Percentiles rank a stretch among this genome's conserved stretches.
These are phyloP conservation scores for Darevskia mixta DNA, from an alignment of 2,797 vertebrate genomes.

Conservation along the genomic window DNA sequence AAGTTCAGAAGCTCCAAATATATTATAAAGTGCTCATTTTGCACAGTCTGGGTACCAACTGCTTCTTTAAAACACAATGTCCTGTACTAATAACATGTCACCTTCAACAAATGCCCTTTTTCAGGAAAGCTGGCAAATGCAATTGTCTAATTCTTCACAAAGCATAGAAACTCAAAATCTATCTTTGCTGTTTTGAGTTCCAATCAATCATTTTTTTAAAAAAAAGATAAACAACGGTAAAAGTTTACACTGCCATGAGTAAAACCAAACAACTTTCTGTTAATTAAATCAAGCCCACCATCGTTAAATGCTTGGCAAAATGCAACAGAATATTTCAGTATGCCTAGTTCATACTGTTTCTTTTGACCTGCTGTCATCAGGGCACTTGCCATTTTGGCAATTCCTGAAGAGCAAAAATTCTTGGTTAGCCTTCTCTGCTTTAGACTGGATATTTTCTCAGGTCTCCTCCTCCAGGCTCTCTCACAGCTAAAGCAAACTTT, in stretches of 20 bases:
- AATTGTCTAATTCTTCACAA: background rate
- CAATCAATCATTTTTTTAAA: background rate
- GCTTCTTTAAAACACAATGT: conserved; percentile 21
- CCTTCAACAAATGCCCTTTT: background rate
- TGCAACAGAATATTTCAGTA: conserved; percentile 26
- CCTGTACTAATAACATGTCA: background rate
- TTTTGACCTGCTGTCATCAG: conserved; percentile 27
- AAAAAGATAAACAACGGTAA: background rate
- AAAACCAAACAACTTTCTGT: conserved; percentile 34
- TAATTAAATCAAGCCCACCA: conserved; percentile 32
- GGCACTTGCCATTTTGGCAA: conserved; percentile 44
- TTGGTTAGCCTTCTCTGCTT: conserved; percentile 31
- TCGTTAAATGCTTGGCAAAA: conserved; percentile 44
- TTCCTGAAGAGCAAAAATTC: conserved; percentile 49
- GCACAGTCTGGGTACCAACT: conserved; percentile 17
- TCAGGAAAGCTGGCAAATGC: background rate
- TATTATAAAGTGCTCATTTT: background rate
- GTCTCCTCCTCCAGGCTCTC: conserved; percentile 10
- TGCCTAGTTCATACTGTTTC: conserved; percentile 54
- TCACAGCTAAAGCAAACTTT: background rate
- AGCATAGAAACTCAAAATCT: conserved; percentile 20
- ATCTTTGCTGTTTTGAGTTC: background rate
- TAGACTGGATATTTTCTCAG: conserved; percentile 46
- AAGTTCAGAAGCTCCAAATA: background rate
- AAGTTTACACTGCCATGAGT: conserved; percentile 13